Evolutionary conservation across 1,140 invertebrate species (phyloP), one percentile per base, ranked within the genome.

Genomic region (Zelostemma sp.): DNA sequence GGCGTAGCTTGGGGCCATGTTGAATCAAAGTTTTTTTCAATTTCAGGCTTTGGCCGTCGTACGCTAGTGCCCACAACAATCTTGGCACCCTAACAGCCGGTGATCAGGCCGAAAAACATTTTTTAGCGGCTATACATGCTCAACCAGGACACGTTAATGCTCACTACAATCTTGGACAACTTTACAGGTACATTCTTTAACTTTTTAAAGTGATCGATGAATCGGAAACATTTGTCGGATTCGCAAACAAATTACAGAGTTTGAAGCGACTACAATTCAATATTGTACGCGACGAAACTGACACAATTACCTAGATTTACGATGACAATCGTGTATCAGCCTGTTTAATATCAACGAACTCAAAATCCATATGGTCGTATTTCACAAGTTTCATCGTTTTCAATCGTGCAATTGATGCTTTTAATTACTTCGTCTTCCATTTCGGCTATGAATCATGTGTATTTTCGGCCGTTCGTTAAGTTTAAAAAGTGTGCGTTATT

Each of bases 51-150:
- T 95, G 94, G 92, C 93, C 93, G 16, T 88, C 89, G 14, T 94
- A 96, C 80, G 92, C 94, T 0, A 95, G 93, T 78, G 94, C 94
- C 0, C 92, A 95, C 80, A 96, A 96, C 79, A 97, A 97, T 85
- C 87, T 96, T 19, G 95, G 93, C 9, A 95, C 93, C 0, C 78
- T 95, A 55, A 87, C 95, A 45, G 83, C 86, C 9, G 89, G 91
- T 33, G 86, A 87, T 5, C 87, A 91, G 73, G 93, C 94, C 1
- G 93, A 95, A 76, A 78, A 87, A 45, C 93, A 94, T 77, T 96
- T 94, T 83, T 81, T 91, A 57, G 87, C 89, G 19, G 93, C 94
- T 1, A 90, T 97, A 40, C 85, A 87, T 21, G 90, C 92, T 61
- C 91, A 92, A 64, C 88, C 91, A 0, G 87, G 90, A 54, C 95